phyloP scores from a whole-genome alignment of 2,888 invertebrate genomes.

The Drosophila falleni region DNA sequence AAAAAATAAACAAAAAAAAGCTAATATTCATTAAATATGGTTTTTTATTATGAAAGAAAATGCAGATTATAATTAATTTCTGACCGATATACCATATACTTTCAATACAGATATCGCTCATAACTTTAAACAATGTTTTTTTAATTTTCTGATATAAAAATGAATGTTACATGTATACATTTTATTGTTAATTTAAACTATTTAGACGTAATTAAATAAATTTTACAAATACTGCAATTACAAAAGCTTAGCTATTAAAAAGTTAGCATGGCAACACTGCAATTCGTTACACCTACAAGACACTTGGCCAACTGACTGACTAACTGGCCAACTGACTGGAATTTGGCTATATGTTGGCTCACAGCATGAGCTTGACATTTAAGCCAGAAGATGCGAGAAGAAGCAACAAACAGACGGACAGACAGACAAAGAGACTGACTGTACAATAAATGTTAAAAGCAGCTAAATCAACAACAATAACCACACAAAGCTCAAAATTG shows the following conservation, averaged over 20 bases:
- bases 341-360: conserved; percentile 21
- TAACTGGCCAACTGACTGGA: conserved; percentile 33
- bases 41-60: neutral
- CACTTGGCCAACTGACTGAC: conserved; percentile 33
- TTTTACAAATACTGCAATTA: no score
- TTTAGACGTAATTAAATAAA: no score
- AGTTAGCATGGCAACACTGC: neutral
- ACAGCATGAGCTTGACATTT: conserved; percentile 74
- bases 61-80: neutral
- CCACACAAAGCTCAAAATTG: neutral
- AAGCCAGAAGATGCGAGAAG: conserved; percentile 56
- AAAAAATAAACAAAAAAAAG: neutral
- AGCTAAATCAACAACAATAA: conserved; percentile 19
- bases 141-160: no score
- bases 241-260: neutral
- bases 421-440: conserved; percentile 2
- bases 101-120: no score
- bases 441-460: conserved; percentile 66
- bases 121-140: no score
- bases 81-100: no score
- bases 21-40: no score
- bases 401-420: conserved; percentile 1
- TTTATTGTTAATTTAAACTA: no score
- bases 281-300: conserved; percentile 27
- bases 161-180: no score